Evolutionary conservation across 2,797 vertebrate species (phyloP).

Genomic region (Amazona finschi): DNA sequence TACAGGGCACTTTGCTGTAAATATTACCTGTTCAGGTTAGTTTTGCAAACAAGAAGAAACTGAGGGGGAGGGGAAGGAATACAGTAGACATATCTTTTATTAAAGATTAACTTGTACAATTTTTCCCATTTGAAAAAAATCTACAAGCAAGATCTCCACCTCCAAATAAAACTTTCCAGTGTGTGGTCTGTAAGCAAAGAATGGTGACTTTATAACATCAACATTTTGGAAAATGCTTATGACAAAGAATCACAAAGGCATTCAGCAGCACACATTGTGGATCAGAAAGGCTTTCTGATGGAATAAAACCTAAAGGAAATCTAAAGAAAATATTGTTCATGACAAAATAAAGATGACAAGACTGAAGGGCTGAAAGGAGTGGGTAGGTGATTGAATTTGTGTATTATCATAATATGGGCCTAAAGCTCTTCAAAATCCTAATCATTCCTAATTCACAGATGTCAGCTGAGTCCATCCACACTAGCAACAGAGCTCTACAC

Average conservation of each 20-base stretch:
- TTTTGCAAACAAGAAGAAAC: background rate
- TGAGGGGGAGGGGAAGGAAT: accelerated
- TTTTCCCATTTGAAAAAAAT: background rate
- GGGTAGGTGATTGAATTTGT: background rate
- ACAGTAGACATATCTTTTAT: background rate
- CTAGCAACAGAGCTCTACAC: background rate
- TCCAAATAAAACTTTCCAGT: background rate
- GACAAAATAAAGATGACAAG: background rate
- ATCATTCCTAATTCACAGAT: background rate
- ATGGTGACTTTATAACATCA: background rate
- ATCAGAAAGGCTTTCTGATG: background rate
- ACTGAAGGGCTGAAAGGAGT: background rate
- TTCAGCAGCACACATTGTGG: background rate
- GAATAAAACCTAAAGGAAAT: background rate
- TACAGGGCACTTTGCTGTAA: background rate
- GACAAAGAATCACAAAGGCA: background rate
- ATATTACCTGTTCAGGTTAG: background rate
- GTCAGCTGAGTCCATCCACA: background rate
- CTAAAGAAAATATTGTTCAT: background rate
- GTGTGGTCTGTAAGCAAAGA: background rate
- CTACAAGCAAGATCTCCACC: background rate
- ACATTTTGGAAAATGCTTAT: background rate
- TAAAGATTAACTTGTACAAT: background rate
- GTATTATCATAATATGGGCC: accelerated
- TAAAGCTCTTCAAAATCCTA: background rate